A percentile compares a stretch with the other conserved stretches of the same genome.
Evolutionary conservation across 2,888 invertebrate genomes (phyloP).

Genomic region (Quadroppia sp.): DNA sequence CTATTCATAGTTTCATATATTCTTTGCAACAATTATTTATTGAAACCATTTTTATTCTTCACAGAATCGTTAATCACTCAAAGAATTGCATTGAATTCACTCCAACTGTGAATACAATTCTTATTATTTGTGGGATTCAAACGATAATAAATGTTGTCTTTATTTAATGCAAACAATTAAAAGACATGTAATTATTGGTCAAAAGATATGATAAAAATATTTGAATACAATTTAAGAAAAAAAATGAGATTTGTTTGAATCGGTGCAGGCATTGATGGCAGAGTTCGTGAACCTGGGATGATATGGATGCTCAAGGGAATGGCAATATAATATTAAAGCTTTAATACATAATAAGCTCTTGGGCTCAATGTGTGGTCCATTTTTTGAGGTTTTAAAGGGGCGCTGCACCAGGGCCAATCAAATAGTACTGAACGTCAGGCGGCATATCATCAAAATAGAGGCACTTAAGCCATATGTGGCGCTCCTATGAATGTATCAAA

Average conservation of each 20-base stretch:
- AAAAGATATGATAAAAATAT: too few species aligned
- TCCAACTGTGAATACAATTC: too few species aligned
- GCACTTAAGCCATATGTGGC: conserved; percentile 17
- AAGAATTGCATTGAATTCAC: too few species aligned
- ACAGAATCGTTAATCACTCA: too few species aligned
- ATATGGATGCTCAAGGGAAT: background rate
- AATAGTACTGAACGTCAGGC: conserved; percentile 26
- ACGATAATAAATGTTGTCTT: too few species aligned
- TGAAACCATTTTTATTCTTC: too few species aligned
- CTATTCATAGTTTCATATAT: too few species aligned
- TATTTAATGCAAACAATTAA: too few species aligned
- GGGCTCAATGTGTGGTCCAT: conserved; percentile 21
- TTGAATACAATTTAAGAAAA: background rate
- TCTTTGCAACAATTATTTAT: too few species aligned
- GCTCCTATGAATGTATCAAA: conserved; percentile 22
- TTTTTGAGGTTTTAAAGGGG: conserved; percentile 34
- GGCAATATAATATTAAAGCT: conserved; percentile 1
- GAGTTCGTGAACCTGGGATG: conserved; percentile 9
- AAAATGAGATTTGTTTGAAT: background rate
- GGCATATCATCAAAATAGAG: conserved; percentile 32
- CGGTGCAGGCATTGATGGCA: background rate
- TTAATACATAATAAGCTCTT: conserved; percentile 1
- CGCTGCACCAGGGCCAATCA: conserved; percentile 25
- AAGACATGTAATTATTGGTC: too few species aligned
- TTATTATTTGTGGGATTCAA: too few species aligned